These are phyloP conservation scores for Aphidius ervi DNA, from an alignment of 1,140 invertebrate species.

Conservation along the genomic window DNA sequence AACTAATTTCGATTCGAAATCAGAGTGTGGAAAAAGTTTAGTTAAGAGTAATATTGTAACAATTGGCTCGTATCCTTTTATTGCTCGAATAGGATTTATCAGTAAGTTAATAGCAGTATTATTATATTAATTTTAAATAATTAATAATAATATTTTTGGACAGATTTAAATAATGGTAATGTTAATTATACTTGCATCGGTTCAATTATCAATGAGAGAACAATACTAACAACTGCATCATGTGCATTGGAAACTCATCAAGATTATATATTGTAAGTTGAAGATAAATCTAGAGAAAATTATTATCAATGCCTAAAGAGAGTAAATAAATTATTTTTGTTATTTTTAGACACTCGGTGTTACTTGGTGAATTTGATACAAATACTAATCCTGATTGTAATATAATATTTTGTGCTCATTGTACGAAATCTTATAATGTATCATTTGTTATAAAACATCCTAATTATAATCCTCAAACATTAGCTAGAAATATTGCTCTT, in stretches of 20 bases:
- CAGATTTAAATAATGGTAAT: constrained; percentile 30
- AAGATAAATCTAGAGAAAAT: not conserved
- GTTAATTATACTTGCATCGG: constrained; percentile 37
- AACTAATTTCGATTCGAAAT: constrained; percentile 15
- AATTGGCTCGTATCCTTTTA: constrained; percentile 37
- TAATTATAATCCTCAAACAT: constrained; percentile 29
- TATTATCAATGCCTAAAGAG: no score
- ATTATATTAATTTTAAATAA: constrained; percentile 10
- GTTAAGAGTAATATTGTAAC: constrained; percentile 25
- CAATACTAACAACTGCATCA: constrained; percentile 36
- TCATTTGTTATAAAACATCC: constrained; percentile 43
- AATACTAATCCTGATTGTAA: constrained; percentile 35
- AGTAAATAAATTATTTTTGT: no score
- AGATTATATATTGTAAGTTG: constrained; percentile 34
- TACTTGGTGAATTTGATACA: constrained; percentile 35
- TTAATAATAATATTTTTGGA: constrained; percentile 13
- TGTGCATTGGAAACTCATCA: constrained; percentile 35
- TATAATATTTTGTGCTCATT: constrained; percentile 32
- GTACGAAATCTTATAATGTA: constrained; percentile 29
- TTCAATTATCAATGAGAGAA: constrained; percentile 35
- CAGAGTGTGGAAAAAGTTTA: constrained; percentile 33
- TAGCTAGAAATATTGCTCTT: constrained; percentile 36
- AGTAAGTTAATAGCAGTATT: constrained; percentile 27
- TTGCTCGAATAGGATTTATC: constrained; percentile 36
- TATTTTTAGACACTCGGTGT: constrained; percentile 30